phyloP scores from a whole-genome alignment of 2,113 vertebrate species.

The Colaptes auratus region DNA sequence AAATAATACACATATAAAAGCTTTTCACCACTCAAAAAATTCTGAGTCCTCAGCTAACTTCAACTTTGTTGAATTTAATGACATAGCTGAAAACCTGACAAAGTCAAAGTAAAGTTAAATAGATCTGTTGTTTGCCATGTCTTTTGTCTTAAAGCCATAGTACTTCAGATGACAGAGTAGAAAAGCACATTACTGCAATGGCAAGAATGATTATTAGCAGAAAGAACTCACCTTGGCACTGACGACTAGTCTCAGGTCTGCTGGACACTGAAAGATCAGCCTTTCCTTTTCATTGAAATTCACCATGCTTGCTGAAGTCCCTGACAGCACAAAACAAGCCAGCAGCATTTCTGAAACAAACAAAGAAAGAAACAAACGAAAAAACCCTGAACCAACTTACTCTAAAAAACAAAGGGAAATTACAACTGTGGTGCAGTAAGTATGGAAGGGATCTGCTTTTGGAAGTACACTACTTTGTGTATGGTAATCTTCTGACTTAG shows the following conservation, averaged over 20 bases:
- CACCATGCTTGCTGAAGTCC: neutral
- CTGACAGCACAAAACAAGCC: neutral
- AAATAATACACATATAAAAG: slow-evolving; percentile 26
- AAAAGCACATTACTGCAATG: neutral
- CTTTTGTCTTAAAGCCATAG: neutral
- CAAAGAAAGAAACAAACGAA: neutral
- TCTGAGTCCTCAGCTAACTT: neutral
- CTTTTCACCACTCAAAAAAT: neutral
- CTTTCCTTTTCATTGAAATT: neutral
- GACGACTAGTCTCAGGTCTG: neutral
- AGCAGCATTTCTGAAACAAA: neutral
- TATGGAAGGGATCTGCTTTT: neutral
- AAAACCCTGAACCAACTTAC: neutral
- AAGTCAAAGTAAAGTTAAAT: neutral
- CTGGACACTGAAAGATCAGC: neutral
- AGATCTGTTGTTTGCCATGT: neutral
- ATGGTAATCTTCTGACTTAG: neutral
- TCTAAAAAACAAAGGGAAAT: neutral
- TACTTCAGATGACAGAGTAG: neutral
- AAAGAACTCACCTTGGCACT: neutral
- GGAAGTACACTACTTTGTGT: neutral
- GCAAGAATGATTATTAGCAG: neutral
- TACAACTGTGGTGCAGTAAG: neutral
- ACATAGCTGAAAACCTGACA: neutral
- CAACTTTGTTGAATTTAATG: slow-evolving; percentile 8